Percentiles rank a stretch among this genome's conserved stretches.
Conservation (phyloP, 2,888 invertebrate genomes). For the Diploptera punctata region DNA sequence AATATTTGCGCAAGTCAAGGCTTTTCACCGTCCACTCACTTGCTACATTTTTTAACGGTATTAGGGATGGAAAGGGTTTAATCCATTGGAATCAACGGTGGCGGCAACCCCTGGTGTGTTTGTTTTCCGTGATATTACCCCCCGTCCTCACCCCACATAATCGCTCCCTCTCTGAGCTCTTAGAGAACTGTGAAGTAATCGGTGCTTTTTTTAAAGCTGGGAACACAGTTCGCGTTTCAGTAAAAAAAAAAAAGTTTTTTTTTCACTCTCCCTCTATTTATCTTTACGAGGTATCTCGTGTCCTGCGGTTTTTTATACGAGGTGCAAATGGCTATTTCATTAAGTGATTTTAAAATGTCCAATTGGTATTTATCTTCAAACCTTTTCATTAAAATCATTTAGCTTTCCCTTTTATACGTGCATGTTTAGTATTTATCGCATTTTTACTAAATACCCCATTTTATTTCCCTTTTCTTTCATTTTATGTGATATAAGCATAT, state of each 20-base stretch:
- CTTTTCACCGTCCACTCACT: constrained; percentile 11
- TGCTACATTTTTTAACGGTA: background rate
- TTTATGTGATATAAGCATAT: too few species aligned
- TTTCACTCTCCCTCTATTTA: background rate
- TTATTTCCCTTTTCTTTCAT: too few species aligned
- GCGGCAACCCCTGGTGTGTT: constrained; percentile 33
- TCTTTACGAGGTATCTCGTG: background rate
- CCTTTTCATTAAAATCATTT: too few species aligned
- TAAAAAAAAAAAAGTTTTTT: background rate
- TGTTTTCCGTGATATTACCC: constrained; percentile 40
- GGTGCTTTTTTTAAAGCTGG: constrained; percentile 9
- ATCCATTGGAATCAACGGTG: constrained; percentile 38
- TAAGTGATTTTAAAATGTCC: too few species aligned
- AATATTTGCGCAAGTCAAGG: too few species aligned
- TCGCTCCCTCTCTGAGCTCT: constrained; percentile 47
- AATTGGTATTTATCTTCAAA: too few species aligned
- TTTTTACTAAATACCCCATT: too few species aligned
- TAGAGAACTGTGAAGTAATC: constrained; percentile 6
- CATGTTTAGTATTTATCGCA: too few species aligned
- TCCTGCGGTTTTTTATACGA: too few species aligned
- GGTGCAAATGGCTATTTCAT: too few species aligned
- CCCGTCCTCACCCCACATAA: constrained; percentile 18
- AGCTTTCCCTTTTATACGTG: too few species aligned
- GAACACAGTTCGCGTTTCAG: background rate
- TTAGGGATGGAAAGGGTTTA: constrained; percentile 30